Base-by-base conservation (phyloP, 2,113 vertebrate genomes). In the Dinomys branickii region DNA sequence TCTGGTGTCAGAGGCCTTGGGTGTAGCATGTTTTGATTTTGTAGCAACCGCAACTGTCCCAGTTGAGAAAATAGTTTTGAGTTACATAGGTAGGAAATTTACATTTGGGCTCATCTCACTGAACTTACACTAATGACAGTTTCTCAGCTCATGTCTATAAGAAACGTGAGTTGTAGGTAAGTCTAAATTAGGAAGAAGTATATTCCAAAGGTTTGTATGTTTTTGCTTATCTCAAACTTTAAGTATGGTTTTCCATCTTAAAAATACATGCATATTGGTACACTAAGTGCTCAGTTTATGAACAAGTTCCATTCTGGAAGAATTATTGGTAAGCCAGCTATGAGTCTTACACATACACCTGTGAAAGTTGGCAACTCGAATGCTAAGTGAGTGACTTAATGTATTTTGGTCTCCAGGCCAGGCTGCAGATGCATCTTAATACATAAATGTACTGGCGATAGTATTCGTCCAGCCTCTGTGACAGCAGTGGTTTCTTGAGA, bases 221-320 rank as follows among this genome's bases (percentile, higher is more conserved):
- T 63, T 82, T 90, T 88, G 24, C 56, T 87, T 89, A 95, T 81
- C 90, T 94, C 90, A 92, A 94, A 96, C 24, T 75, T 59, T 17
- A 90, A 90, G 28, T 78, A 58, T 77, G 20, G 82, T 97, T 94
- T 96, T 84, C 10, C 47, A 63, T 50, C 24, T 52, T 73, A 82
- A 75, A 77, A 89, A 67, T 11, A 38, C 58, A 28, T 59, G 41
- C 33, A 30, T 88, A 54, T 38, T 95, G 12, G 14, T 91, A 12
- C 26, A 30, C 2, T 47, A 77, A 77, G 73, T 47, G 41, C 44
- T 12, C 41, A 30, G 28, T 14, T 30, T 47, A 7, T 14, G 44
- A 77, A 47, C 2, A 16, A 47, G 73, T 77, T 47, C 44, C 11
- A 16, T 47, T 47, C 73, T 30, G 13, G 44, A 47, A 77, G 44